Evolutionary conservation across 2,888 invertebrate species (phyloP), one percentile per base, ranked within the genome.

Genomic region (Andrena praecox): DNA sequence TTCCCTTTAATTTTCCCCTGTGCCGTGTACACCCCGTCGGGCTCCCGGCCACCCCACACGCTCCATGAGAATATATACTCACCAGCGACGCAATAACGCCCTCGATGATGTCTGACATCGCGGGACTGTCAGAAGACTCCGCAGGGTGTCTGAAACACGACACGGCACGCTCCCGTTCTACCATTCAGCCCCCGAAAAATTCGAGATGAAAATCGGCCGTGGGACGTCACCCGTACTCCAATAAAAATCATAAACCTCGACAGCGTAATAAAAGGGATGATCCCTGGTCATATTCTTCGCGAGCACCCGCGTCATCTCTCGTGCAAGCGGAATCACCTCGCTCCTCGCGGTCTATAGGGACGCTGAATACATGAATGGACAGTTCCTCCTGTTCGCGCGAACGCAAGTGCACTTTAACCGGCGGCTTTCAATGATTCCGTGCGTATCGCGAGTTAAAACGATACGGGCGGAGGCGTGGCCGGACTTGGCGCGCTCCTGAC

Each of bases 101-200:
- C 77, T 80, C 64, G 86, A 80, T 73, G 79, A 82, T 87, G 79
- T 79, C 78, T 75, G 54, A 60, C 52, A 64, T 82, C 82, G 56
- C 69, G 42, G 54, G 68, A 48, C 27, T 42, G 80, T 63, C 74
- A 66, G 20, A 24, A 68, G 42, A 42, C 71, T 63, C 50, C 52
- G 4, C 33, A 33, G 72, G 73, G 60, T 20, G 74, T 48, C 31
- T n/a, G 54, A 69, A 48, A 64, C 48, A 52, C 60, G n/a, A 3
- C 52, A 3, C 31, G 66, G 62, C 42, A 20, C 24, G 31, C 48
- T 31, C 52, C 42, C 50, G 54, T 67, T 73, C 68, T 50, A 31
- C 54, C 54, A 35, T 42, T 42, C 35, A 27, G 8, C 16, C 33
- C 69, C 60, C 59, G 20, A 69, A 73, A 82, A 77, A 35, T 42